phyloP scores from a whole-genome alignment of 2,797 vertebrate species.

The Mormyrus hasselquistii region DNA sequence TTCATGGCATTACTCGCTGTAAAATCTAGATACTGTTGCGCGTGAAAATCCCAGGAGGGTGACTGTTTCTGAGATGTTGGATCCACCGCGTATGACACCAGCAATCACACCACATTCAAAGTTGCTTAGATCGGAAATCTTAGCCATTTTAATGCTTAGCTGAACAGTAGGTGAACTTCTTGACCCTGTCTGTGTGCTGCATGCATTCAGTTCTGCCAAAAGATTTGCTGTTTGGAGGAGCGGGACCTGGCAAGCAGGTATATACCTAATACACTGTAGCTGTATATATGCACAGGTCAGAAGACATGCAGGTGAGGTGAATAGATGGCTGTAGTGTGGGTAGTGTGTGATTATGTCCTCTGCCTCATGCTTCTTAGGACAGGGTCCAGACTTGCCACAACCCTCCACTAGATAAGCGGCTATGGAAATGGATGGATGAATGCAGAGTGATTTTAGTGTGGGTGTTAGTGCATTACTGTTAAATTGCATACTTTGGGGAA shows the following conservation, averaged over 20 bases:
- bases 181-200: background rate
- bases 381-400: background rate
- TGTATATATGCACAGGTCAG: background rate
- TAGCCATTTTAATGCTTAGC: background rate
- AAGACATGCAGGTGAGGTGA: background rate
- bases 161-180: background rate
- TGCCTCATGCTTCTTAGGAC: background rate
- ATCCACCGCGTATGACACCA: background rate
- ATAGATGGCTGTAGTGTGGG: background rate
- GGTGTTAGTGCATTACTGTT: constrained; percentile 4
- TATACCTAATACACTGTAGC: background rate
- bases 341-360: background rate
- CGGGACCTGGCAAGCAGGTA: background rate
- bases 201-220: background rate
- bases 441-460: background rate
- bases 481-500: background rate
- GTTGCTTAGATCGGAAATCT: background rate
- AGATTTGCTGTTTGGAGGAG: background rate
- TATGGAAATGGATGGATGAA: background rate
- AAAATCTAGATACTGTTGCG: background rate
- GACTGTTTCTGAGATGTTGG: background rate
- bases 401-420: background rate
- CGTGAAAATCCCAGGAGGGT: background rate
- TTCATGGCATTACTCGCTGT: background rate
- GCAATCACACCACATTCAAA: background rate